Evolutionary conservation across 92 coral and sea anemone genomes (phyloP), one percentile per base, ranked within the genome.

Genomic region (Phenganax subtilis): DNA sequence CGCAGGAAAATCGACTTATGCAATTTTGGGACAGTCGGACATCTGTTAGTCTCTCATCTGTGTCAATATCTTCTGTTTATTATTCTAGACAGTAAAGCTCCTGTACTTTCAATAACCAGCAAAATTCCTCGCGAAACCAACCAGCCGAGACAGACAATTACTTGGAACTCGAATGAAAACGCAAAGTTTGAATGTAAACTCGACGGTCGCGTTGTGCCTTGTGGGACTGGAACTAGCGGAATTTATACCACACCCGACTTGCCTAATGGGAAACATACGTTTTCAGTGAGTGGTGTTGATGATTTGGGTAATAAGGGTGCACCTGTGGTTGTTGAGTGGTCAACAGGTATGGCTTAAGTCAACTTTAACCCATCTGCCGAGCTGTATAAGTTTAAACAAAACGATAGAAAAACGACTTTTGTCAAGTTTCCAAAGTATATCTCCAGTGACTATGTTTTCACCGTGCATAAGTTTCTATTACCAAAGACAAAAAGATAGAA

Each of bases 261-360:
- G 77, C 77, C 60, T 55, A 54, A 53, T 20, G 77, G 77, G 30
- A 73, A 73, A 52, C 77, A 73, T 52, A 73, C 59, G 10, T 73
- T 73, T 55, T 6, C 28, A n/a, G 77, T 73, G 28, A 53, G 16
- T 51, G 60, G 28, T 51, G 77, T 73, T 14, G 77, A 73, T 52
- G 77, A 16, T n/a, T 73, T 55, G 62, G 62, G 62, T 55, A 73
- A 73, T 54, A 55, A 16, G 62, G 77, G 77, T 8, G 16, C 73
- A 44, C 73, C 73, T 29, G 47, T 12, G 54, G 73, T 68, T 30
- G 73, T 68, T 16, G 47, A 8, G 3, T 68, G 73, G 73, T 10
- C 73, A 6, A 68, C 73, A 68, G 73, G 73, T 68, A 68, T 17
- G 73, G 14, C 51, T 61, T 61, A 61, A 37, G 47, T 2, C 47